Evolutionary conservation across 2,797 vertebrate genomes (phyloP), one percentile per base, ranked within the genome.

Genomic region (Sylvilagus floridanus): DNA sequence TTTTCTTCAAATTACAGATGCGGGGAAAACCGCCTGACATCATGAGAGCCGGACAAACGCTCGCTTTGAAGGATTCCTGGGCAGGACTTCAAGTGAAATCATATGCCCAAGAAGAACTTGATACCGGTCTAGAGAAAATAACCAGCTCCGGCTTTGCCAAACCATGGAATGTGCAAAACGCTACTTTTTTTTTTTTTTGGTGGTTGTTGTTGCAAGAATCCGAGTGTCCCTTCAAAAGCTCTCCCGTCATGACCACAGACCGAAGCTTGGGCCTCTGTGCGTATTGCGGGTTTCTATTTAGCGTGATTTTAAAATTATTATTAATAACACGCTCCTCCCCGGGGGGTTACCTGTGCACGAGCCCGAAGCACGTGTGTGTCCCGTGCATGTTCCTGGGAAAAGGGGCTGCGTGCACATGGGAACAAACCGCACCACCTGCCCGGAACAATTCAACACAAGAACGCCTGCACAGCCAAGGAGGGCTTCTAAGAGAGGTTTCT

Each of bases 81-180:
- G 98, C 98, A 98, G 97, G 97, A 98, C 98, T 98, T 98, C 98
- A 98, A 98, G 98, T 98, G 98, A 98, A 98, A 98, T 98, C 98
- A 98, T 98, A 98, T 97, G 98, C 98, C 98, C 97, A 98, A 97
- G 98, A 98, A 98, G 98, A 98, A 98, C 97, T 98, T 97, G 98
- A 98, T 98, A 98, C 98, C 95, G 98, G 98, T 97, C 98, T 97
- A 98, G 97, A 98, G 98, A 98, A 98, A 98, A 98, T 98, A 98
- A 98, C 98, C 97, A 98, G 97, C 92, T 98, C 97, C 95, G 97
- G 97, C 96, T 97, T 97, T 98, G 98, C 98, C 98, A 98, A 98
- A 98, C 98, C 98, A 47, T 97, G 98, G 98, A 98, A 98, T 98
- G 98, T 96, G 97, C 98, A 97, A 98, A 98, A 98, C 97, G 96